Evolutionary conservation across 2,888 invertebrate species (phyloP), one percentile per base, ranked within the genome.

Genomic region (Parasteatoda lunata): DNA sequence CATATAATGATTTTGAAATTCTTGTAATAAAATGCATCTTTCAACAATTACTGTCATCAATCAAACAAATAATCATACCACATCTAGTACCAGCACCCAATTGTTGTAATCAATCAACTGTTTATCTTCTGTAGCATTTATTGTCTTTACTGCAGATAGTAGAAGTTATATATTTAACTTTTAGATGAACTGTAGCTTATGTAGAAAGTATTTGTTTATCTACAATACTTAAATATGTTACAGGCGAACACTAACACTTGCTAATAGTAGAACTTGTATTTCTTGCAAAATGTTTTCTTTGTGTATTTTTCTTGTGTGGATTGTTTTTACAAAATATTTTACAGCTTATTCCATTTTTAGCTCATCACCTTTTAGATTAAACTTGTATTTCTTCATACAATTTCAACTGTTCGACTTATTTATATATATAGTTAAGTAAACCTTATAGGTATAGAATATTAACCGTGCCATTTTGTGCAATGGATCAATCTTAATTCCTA

Each of bases 131-230:
- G 30, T 30, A 13, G n/a, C n/a, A 59, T 9, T 13, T 13, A 59
- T 4, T 59, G 11, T 59, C 59, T 59, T 59, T n/a, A 59, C 59
- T 59, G 59, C 59, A 13, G 59, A 59, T 59, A 59, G 59, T 47
- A 15, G 13, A 59, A 59, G 52, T 75, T 59, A 59, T 45, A 13
- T 45, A 75, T 75, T 75, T 45, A 45, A 30, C 75, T 47, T 75
- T 59, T 75, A 75, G 59, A n/a, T 75, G 59, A 52, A 75, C 30
- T 15, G 75, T 59, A 75, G 75, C 59, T 52, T 59, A 9, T 75
- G 15, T 75, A 75, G 59, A 59, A 47, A 15, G 48, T n/a, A 59
- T 45, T 5, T 75, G 52, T 75, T 13, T 73, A 47, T 59, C 4
- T 13, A n/a, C 11, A 9, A 59, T 59, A 59, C 8, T 59, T 59